Base-by-base conservation (phyloP, 1,140 invertebrate genomes). In the Belonocnema kinseyi region DNA sequence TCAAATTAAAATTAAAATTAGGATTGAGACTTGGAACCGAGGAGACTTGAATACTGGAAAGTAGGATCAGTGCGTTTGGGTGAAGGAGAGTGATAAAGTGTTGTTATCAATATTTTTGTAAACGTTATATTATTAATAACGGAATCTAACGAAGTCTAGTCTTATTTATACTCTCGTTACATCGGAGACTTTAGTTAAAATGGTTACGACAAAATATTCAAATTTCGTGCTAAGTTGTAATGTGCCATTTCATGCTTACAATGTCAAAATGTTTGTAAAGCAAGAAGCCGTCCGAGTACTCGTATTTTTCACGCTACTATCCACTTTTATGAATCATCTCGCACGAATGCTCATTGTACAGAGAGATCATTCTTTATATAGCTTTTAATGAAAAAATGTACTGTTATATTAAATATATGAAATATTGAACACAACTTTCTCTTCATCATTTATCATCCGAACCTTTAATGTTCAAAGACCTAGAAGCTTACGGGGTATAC, bases 91-190 rank as follows among this genome's bases (percentile, higher is more conserved):
- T 78, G 77, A 81, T 79, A 78, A 54, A 76, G 72, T 51, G 79
- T 71, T n/a, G 58, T 85, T 78, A 66, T 77, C 73, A 74, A 75
- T 72, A 46, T 79, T 58, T 74, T 82, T 82, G 83, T 81, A 80
- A 58, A 80, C 78, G 46, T 79, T 76, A 79, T 78, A 80, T 74
- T 82, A 82, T 82, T 83, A 71, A 66, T 85, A 85, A 84, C 79
- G 74, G 75, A 72, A 77, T 81, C 75, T 86, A 87, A 87, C 79
- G 83, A 80, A 80, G 85, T 89, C 88, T 89, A 89, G 88, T 89
- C 88, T 86, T 89, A 86, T 89, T 88, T 88, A 87, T 89, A 87
- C 76, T 85, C 83, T 66, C 82, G 82, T 85, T 85, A 82, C 83
- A 85, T 82, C 77, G 78, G 80, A 82, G 61, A 66, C 26, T 66